phyloP scores from a whole-genome alignment of 2,113 vertebrate genomes.

The Hippocampus guttulatus region DNA sequence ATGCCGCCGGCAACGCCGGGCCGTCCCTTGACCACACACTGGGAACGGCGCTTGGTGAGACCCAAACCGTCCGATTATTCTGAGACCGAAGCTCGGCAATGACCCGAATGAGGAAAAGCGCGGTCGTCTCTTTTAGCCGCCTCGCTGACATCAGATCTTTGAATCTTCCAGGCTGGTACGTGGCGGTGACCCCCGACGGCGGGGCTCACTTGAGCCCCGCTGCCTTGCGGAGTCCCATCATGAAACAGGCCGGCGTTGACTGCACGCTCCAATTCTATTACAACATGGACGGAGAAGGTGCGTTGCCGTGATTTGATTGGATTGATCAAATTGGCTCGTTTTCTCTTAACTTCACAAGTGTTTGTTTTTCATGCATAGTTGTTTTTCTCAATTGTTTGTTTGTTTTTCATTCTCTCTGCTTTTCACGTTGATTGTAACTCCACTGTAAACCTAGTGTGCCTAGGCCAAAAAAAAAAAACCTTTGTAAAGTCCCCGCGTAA shows the following conservation, averaged over 20 bases:
- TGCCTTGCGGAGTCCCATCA: constrained; percentile 58
- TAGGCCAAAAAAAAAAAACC: too few relatives aligned
- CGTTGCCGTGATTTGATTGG: neutral
- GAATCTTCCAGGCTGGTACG: constrained; percentile 64
- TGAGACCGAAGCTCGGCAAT: neutral
- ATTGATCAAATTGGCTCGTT: neutral
- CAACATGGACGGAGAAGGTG: constrained; percentile 66
- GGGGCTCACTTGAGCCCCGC: constrained; percentile 58
- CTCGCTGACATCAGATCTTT: neutral
- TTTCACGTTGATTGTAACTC: too few relatives aligned
- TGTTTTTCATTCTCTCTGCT: too few relatives aligned
- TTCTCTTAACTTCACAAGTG: neutral
- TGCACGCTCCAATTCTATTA: constrained; percentile 70
- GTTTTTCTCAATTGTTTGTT: too few relatives aligned
- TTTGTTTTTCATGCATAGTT: too few relatives aligned
- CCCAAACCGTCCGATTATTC: neutral
- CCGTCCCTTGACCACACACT: constrained; percentile 66
- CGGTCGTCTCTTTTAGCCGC: neutral
- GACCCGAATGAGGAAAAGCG: too few relatives aligned
- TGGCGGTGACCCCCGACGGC: constrained; percentile 50
- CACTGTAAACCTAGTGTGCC: too few relatives aligned
- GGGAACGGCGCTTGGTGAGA: constrained; percentile 60
- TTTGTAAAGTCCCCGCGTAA: neutral
- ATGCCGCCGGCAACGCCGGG: constrained; percentile 49
- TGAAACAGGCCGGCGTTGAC: constrained; percentile 57